Conservation (phyloP, 1,140 invertebrate genomes). For the Pseudomyrmex concolor region DNA sequence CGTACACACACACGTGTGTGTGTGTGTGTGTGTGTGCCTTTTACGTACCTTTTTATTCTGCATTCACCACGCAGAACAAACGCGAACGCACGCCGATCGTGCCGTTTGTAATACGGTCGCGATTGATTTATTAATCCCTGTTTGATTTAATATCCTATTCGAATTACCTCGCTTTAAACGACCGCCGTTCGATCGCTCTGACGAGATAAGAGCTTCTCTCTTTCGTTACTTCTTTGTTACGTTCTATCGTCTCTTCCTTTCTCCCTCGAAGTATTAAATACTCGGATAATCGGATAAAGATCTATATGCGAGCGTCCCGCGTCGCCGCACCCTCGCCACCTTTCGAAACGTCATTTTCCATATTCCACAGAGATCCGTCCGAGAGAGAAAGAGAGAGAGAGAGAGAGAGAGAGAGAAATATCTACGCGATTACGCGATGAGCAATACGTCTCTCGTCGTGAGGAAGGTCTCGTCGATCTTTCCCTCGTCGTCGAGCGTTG, state of each 20-base stretch:
- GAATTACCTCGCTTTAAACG: slow-evolving; percentile 51
- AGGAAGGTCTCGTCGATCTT: slow-evolving; percentile 43
- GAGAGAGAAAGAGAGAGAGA: background rate
- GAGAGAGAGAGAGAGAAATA: slow-evolving; percentile 12
- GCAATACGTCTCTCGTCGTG: slow-evolving; percentile 15
- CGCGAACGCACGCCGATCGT: slow-evolving; percentile 8
- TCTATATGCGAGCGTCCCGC: slow-evolving; percentile 14
- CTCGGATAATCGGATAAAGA: slow-evolving; percentile 49
- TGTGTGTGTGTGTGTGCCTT: too few species aligned
- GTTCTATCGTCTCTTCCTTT: background rate
- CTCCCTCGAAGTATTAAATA: slow-evolving; percentile 6
- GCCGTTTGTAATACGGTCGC: slow-evolving; percentile 51
- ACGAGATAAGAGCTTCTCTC: slow-evolving; percentile 31
- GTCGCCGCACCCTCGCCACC: slow-evolving; percentile 28
- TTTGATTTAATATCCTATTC: slow-evolving; percentile 66
- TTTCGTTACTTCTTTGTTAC: background rate
- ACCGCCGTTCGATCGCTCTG: slow-evolving; percentile 26
- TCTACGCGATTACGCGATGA: slow-evolving; percentile 34
- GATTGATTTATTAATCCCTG: slow-evolving; percentile 61
- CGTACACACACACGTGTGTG: too few species aligned
- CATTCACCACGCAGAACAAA: slow-evolving; percentile 9
- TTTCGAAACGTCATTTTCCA: slow-evolving; percentile 50
- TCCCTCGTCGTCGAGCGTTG: background rate
- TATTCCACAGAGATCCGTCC: slow-evolving; percentile 17
- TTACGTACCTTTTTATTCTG: slow-evolving; percentile 15